Percentiles rank a stretch among this genome's conserved stretches.
Evolutionary conservation across 2,888 invertebrate genomes (phyloP).

Genomic region (Resseliella maxima): DNA sequence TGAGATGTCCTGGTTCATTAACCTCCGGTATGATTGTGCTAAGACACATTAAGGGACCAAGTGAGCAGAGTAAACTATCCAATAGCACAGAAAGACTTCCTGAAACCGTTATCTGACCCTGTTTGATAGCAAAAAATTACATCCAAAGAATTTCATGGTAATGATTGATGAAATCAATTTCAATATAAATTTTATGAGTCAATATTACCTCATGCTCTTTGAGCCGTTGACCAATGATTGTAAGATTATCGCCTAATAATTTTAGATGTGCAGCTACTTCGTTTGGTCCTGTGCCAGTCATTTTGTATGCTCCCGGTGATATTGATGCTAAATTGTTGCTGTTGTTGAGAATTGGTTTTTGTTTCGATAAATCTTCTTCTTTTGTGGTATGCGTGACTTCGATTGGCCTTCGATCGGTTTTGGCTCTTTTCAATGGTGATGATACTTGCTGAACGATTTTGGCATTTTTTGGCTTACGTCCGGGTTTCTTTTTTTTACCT

Average conservation of each 20-base stretch:
- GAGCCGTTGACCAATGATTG: constrained; percentile 90
- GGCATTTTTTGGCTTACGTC: neutral
- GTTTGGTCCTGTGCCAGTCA: constrained; percentile 81
- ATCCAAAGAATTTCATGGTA: too few relatives aligned
- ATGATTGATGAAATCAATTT: too few relatives aligned
- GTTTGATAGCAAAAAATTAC: constrained; percentile 61
- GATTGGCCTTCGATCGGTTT: neutral
- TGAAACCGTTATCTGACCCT: constrained; percentile 93
- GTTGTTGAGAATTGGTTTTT: constrained; percentile 58
- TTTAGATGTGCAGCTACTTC: constrained; percentile 94
- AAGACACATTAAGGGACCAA: constrained; percentile 88
- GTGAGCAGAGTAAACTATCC: constrained; percentile 91
- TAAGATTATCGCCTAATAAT: constrained; percentile 90
- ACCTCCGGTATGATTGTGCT: constrained; percentile 85
- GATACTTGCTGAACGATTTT: too few relatives aligned
- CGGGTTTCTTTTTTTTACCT: constrained; percentile 58
- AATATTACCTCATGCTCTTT: constrained; percentile 86
- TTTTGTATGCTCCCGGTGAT: constrained; percentile 70
- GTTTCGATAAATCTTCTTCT: neutral
- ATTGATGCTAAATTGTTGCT: neutral
- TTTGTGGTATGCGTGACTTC: constrained; percentile 58
- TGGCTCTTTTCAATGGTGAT: constrained; percentile 29
- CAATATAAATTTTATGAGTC: too few relatives aligned
- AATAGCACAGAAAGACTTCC: constrained; percentile 92
- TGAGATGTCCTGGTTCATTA: constrained; percentile 72